Percentiles rank a stretch among this genome's conserved stretches.
Conservation (phyloP, 2,888 invertebrate genomes). For the Pomacea canaliculata region DNA sequence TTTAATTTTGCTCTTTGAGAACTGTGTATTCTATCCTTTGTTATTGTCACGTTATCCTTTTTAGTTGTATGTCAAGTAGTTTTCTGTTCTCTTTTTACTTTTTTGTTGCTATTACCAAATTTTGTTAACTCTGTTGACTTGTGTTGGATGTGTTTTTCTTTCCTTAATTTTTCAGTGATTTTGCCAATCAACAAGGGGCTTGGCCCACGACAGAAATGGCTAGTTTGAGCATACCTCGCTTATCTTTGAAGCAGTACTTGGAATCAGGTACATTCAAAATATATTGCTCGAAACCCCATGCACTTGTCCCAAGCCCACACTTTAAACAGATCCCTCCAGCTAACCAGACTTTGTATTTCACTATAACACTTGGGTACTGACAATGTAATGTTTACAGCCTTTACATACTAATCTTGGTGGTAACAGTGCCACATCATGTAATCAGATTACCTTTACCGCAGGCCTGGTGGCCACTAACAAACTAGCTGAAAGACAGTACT, state of each 20-base stretch:
- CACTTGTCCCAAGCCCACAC: neutral
- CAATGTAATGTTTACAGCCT: neutral
- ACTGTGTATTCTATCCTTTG: no score
- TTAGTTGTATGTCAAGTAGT: no score
- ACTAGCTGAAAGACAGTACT: no score
- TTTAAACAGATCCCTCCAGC: neutral
- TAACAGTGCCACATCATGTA: no score
- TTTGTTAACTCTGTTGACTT: slow-evolving; percentile 1
- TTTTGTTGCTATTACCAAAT: no score
- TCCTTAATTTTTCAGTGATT: slow-evolving; percentile 13
- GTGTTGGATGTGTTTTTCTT: slow-evolving; percentile 7
- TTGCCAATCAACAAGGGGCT: neutral
- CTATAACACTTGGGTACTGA: neutral
- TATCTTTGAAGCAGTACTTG: slow-evolving; percentile 8
- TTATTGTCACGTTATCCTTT: no score
- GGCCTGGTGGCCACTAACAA: no score
- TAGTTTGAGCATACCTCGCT: slow-evolving; percentile 8
- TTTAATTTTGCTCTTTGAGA: no score
- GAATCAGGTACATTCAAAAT: slow-evolving; percentile 10
- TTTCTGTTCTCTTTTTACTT: no score
- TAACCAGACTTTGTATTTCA: neutral
- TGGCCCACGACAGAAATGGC: neutral
- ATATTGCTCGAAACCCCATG: slow-evolving; percentile 4
- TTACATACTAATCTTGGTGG: no score
- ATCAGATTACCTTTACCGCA: no score